Conservation (phyloP, 2,888 invertebrate species). For the Lepidocyrtoides sp. region DNA sequence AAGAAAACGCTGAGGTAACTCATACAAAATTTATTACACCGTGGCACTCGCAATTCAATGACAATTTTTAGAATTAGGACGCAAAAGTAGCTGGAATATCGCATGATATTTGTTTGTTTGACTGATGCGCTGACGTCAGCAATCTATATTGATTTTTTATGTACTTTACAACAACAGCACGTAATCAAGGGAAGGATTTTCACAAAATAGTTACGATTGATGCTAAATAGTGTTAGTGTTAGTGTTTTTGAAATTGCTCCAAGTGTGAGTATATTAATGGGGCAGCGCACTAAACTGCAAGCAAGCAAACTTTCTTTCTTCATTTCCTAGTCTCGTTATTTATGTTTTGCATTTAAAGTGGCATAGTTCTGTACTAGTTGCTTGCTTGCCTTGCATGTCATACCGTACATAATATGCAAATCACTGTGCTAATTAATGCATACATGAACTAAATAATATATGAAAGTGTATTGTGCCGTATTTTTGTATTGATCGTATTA, state of each 20-base stretch:
- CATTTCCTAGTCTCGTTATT: constrained; percentile 46
- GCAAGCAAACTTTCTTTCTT: neutral
- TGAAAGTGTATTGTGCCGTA: neutral
- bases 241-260: neutral
- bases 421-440: constrained; percentile 13
- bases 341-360: neutral
- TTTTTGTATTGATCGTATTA: constrained; percentile 31
- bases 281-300: neutral
- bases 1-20: no score
- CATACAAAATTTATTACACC: no score
- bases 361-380: constrained; percentile 37
- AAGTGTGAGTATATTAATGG: neutral
- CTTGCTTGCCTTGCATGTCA: neutral
- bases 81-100: no score
- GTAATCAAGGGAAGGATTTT: no score
- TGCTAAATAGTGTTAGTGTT: neutral
- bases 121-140: neutral
- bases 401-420: neutral
- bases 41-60: no score
- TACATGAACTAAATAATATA: neutral
- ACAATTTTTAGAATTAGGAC: no score
- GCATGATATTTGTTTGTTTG: neutral
- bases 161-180: no score
- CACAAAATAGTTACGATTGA: neutral
- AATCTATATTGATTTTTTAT: neutral